These are phyloP conservation scores for Sepioteuthis lessoniana DNA, from an alignment of 2,888 invertebrate species.

Conservation along the genomic window DNA sequence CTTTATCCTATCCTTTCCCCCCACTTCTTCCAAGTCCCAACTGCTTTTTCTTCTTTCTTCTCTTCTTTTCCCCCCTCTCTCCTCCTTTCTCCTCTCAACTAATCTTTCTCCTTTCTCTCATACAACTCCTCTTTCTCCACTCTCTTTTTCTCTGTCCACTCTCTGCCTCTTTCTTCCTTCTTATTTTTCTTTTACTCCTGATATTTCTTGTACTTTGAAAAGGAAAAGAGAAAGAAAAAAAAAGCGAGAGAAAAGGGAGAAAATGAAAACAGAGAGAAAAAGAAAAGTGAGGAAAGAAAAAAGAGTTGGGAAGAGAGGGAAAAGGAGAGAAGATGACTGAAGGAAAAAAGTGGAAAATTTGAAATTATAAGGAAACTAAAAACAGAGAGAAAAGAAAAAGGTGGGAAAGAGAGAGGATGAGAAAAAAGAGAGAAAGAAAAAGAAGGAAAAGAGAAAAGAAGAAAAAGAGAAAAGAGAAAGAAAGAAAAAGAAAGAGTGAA, in stretches of 20 bases:
- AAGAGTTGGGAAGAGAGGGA: no score
- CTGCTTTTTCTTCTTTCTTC: no score
- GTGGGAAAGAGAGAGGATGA: neutral
- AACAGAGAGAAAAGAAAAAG: neutral
- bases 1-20: no score
- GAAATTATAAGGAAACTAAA: no score
- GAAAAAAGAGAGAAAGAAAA: neutral
- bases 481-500: neutral
- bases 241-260: neutral
- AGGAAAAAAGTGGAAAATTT: neutral
- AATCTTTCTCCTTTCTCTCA: no score
- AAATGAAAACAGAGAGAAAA: neutral
- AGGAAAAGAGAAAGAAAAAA: neutral
- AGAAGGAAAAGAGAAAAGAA: neutral
- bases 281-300: neutral
- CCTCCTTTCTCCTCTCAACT: no score
- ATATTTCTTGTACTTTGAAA: neutral
- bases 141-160: no score
- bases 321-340: neutral
- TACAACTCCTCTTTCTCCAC: no score
- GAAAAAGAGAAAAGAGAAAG: neutral
- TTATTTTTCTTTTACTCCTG: neutral
- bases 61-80: no score
- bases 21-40: no score
- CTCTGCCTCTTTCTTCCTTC: neutral